Conservation (phyloP, 2,797 vertebrate genomes). For the Smutsia gigantea region DNA sequence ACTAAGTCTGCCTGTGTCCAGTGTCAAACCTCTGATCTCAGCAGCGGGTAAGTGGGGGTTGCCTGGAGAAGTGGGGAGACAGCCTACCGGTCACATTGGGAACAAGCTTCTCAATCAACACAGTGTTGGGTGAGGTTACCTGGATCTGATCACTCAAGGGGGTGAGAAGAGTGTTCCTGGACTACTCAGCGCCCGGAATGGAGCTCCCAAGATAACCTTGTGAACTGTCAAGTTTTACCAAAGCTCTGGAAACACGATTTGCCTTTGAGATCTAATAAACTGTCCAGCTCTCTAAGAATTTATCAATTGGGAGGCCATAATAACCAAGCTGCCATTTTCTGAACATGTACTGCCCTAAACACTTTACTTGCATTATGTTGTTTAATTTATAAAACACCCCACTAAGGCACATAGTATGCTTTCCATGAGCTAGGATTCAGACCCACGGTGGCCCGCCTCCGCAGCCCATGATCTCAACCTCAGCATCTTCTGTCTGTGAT, state of each 20-base stretch:
- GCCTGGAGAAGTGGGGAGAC: background rate
- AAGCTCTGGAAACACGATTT: background rate
- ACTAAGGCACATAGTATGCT: background rate
- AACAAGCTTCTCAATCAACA: background rate
- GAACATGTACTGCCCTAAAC: background rate
- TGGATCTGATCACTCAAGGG: background rate
- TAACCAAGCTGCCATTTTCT: conserved; percentile 26
- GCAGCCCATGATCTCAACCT: background rate
- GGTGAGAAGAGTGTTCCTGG: background rate
- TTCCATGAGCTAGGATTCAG: background rate
- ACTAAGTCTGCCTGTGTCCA: background rate
- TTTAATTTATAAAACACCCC: background rate
- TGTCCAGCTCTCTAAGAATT: conserved; percentile 8
- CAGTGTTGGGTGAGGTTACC: background rate
- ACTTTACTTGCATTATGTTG: background rate
- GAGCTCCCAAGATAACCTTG: background rate
- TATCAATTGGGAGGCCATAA: background rate
- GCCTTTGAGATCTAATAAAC: background rate
- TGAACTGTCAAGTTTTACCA: background rate
- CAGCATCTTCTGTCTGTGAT: background rate
- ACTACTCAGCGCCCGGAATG: background rate
- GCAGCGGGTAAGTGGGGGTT: background rate
- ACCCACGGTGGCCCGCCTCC: background rate
- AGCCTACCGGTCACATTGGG: background rate
- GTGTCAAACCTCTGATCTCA: background rate